phyloP scores from a whole-genome alignment of 2,797 vertebrate genomes.

The Anguilla marmorata region DNA sequence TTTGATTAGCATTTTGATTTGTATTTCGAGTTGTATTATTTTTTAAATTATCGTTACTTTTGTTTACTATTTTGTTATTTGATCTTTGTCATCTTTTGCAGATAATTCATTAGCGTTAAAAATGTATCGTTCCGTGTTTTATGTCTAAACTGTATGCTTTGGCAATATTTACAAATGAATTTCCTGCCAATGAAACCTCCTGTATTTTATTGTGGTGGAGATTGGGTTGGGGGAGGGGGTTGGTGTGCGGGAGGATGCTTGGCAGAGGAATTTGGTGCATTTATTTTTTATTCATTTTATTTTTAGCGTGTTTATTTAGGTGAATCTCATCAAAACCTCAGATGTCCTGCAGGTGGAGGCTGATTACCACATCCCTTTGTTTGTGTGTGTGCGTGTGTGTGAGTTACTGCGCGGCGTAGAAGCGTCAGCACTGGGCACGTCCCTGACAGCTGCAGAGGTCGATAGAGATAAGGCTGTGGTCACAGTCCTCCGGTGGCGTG shows the following conservation, averaged over 20 bases:
- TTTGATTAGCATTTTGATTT: neutral
- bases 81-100: neutral
- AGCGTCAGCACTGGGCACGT: constrained; percentile 44
- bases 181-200: constrained; percentile 1
- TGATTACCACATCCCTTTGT: neutral
- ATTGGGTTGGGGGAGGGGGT: neutral
- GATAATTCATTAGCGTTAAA: neutral
- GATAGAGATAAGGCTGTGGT: constrained; percentile 52
- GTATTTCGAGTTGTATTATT: neutral
- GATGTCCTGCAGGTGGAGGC: neutral
- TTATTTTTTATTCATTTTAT: neutral
- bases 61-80: neutral
- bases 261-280: neutral
- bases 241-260: neutral
- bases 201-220: neutral
- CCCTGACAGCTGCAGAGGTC: constrained; percentile 49
- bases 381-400: constrained; percentile 8
- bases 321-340: constrained; percentile 1
- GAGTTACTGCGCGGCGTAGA: constrained; percentile 49
- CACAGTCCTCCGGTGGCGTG: constrained; percentile 47
- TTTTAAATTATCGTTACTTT: neutral
- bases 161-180: neutral
- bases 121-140: neutral
- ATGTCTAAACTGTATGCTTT: neutral
- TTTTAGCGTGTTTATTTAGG: neutral